A percentile compares a stretch with the other conserved stretches of the same genome.
phyloP scores from a whole-genome alignment of 2,113 vertebrate genomes.

The Corythoichthys haematopterus region DNA sequence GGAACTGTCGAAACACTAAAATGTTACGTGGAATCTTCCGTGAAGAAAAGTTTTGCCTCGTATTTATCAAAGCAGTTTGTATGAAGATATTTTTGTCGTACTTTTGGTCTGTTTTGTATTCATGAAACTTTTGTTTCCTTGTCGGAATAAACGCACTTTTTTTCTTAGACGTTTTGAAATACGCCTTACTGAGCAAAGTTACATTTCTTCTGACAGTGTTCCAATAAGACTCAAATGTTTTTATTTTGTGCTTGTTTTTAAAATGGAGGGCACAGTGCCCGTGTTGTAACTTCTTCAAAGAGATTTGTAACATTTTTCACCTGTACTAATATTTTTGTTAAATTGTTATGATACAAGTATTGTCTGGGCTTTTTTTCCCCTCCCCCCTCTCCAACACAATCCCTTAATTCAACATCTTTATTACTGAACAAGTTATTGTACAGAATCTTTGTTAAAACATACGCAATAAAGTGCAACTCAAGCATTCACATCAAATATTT shows the following conservation, averaged over 20 bases:
- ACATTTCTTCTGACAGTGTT: neutral
- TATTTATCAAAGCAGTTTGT: conserved; percentile 18
- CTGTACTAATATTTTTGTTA: conserved; percentile 37
- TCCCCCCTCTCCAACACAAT: neutral
- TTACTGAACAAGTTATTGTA: neutral
- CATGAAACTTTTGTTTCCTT: neutral
- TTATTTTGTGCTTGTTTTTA: conserved; percentile 8
- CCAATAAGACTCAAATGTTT: neutral
- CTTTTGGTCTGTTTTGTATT: neutral
- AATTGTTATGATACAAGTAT: conserved; percentile 17
- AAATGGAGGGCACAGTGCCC: conserved; percentile 18
- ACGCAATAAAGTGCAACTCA: conserved; percentile 48
- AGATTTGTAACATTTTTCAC: conserved; percentile 7
- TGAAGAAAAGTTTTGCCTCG: conserved; percentile 27
- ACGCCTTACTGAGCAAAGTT: conserved; percentile 13
- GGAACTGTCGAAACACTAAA: conserved; percentile 26
- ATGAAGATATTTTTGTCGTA: neutral
- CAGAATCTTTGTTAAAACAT: neutral
- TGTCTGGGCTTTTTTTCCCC: neutral
- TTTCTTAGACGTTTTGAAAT: neutral
- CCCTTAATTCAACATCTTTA: neutral
- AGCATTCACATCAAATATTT: conserved; percentile 11
- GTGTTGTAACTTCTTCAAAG: conserved; percentile 21
- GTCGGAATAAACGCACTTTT: conserved; percentile 46
- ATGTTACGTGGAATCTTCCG: conserved; percentile 24